Base-by-base conservation (phyloP, 2,113 vertebrate species). In the Tinamus guttatus region DNA sequence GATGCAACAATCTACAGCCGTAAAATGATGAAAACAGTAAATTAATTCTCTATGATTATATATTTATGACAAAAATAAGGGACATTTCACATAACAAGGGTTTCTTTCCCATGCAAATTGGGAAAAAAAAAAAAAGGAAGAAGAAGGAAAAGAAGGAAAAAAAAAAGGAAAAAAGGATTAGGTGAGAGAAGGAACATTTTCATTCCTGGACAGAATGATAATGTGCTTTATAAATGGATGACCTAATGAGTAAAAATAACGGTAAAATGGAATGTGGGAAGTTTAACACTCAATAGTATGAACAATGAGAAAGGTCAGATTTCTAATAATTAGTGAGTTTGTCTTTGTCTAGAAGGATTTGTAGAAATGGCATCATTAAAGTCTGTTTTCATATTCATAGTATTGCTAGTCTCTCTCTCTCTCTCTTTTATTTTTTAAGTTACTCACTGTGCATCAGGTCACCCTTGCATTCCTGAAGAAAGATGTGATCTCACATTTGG, bases 301-400 rank as follows among this genome's bases (percentile, higher is more conserved):
- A 92, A 87, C 63, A 94, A 47, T 71, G 11, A 13, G 40, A 90
- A 93, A 91, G 60, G 64, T 93, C 51, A 86, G 7, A 43, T 69
- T 83, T 45, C 36, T 94, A 94, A 96, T 94, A 94, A 96, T 94
- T 83, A 91, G 41, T 62, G 64, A 94, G 25, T 22, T 70, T 82
- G 60, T 75, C 43, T 34, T 79, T 85, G 49, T 63, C 70, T 82
- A 40, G 70, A 89, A 81, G 47, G 70, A 75, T 83, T 91, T 82
- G 30, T 65, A 64, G 36, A 45, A 81, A n/a, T 2, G 11, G 5
- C 64, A 82, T 77, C 74, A n/a, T 41, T 80, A 85, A 92, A 74
- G 32, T 79, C 41, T 75, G 24, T 19, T 90, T 89, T 83, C 49
- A 24, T 81, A 68, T 82, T 90, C 83, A 81, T 93, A 80, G 81